Base-by-base conservation (phyloP, 2,797 vertebrate species). In the Uromys caudimaculatus region DNA sequence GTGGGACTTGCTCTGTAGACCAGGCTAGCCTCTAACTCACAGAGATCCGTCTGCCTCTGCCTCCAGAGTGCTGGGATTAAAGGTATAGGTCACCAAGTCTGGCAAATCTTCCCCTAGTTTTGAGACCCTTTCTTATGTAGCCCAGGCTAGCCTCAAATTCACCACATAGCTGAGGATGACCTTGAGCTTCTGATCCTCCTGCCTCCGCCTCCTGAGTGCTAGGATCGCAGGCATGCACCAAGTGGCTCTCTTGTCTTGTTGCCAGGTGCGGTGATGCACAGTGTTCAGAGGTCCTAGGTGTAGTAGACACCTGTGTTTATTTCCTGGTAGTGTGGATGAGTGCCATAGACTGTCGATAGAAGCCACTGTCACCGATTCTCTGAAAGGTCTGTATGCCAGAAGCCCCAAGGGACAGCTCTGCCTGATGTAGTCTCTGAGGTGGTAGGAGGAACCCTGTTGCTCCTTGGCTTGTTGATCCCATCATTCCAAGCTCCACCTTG, bases 281-380 rank as follows among this genome's bases (percentile, higher is more conserved):
- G 11, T 2, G 3, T 13, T 62, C 3, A 1, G 24, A 35, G n/a
- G 5, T 32, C 27, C 50, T 52, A 17, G 60, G 4, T 3, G 1
- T 11, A 16, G 44, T 16, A 47, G 32, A 47, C n/a, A 4, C 77
- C 23, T 52, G 32, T 24, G 19, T 54, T 23, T 11, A 8, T 52
- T 41, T n/a, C 29, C 56, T 32, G 14, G 3, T 1, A 9, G 19
- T 19, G 13, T 62, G 47, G 10, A 17, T 32, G 56, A 50, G 54
- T 24, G 7, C 35, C 50, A 4, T 50, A 50, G 56, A 14, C 27
- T 17, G 38, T 13, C 23, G 9, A 23, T 35, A 24, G 38, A n/a
- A 47, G 7, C 24, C 7, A 35, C 17, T 14, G 58, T 1, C 54
- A 19, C 1, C 3, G 14, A 23, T 9, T 29, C 29, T 58, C 17